Conservation (phyloP, 2,888 invertebrate genomes). For the Callinectes sapidus region DNA sequence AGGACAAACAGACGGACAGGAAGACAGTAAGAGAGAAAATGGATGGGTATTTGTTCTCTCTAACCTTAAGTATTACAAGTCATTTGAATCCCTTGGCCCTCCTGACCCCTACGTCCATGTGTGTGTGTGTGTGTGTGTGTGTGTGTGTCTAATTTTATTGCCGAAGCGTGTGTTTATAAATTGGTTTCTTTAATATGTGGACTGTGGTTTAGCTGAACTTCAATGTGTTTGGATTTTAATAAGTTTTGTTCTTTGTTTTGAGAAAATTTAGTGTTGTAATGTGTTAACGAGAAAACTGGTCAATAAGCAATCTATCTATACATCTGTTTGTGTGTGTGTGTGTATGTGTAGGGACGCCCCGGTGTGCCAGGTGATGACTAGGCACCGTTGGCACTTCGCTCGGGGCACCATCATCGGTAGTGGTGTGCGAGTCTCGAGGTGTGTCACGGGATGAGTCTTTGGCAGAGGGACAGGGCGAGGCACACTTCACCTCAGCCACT, state of each 20-base stretch:
- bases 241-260: too few relatives aligned
- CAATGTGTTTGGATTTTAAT: too few relatives aligned
- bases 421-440: background rate
- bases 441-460: background rate
- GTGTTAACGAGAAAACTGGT: too few relatives aligned
- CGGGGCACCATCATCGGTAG: background rate
- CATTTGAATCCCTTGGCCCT: background rate
- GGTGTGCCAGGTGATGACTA: background rate
- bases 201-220: too few relatives aligned
- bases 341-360: constrained; percentile 19
- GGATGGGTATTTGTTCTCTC: background rate
- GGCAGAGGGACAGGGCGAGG: background rate
- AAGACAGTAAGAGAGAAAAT: background rate
- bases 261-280: too few relatives aligned
- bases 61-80: background rate
- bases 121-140: constrained; percentile 28
- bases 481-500: background rate
- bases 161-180: too few relatives aligned
- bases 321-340: constrained; percentile 41
- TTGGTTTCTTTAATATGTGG: too few relatives aligned
- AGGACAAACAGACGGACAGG: background rate
- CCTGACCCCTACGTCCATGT: background rate
- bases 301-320: too few relatives aligned
- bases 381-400: background rate
- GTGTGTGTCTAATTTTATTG: too few relatives aligned